These are phyloP conservation scores for Oscheius sp. DNA, from an alignment of 1,140 invertebrate species.

Conservation along the genomic window DNA sequence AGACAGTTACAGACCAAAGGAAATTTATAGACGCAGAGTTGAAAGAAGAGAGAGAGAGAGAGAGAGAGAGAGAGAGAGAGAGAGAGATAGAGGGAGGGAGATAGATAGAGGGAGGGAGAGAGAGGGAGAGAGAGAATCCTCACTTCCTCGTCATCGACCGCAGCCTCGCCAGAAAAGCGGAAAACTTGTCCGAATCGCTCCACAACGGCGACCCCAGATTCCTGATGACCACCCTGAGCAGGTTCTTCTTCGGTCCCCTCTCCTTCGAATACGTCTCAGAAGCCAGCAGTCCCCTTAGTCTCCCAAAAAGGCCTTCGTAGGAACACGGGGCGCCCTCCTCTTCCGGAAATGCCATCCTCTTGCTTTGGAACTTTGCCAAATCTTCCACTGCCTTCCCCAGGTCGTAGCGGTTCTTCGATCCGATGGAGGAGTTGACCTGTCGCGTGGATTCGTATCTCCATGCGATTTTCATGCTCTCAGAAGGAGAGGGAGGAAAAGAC, in stretches of 20 bases:
- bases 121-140: too few relatives aligned
- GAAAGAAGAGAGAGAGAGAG: background rate
- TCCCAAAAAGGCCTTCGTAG: background rate
- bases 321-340: background rate
- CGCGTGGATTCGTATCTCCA: conserved; percentile 32
- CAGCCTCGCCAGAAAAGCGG: conserved; percentile 32
- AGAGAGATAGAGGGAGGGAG: too few relatives aligned
- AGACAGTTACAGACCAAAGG: background rate
- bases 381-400: conserved; percentile 14
- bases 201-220: conserved; percentile 44
- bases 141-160: conserved; percentile 27
- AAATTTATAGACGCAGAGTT: background rate
- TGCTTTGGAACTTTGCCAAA: background rate
- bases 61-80: too few relatives aligned
- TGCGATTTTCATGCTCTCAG: conserved; percentile 28
- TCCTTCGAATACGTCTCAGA: background rate
- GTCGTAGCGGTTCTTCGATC: conserved; percentile 20
- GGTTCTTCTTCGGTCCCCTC: conserved; percentile 20
- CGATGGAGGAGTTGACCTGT: conserved; percentile 24
- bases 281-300: background rate
- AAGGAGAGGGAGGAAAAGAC: too few relatives aligned
- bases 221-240: conserved; percentile 37
- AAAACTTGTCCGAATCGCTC: conserved; percentile 22
- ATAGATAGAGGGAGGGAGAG: too few relatives aligned
- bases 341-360: background rate